These are phyloP conservation scores for Unio delphinus DNA, from an alignment of 2,888 invertebrate species.

Conservation along the genomic window DNA sequence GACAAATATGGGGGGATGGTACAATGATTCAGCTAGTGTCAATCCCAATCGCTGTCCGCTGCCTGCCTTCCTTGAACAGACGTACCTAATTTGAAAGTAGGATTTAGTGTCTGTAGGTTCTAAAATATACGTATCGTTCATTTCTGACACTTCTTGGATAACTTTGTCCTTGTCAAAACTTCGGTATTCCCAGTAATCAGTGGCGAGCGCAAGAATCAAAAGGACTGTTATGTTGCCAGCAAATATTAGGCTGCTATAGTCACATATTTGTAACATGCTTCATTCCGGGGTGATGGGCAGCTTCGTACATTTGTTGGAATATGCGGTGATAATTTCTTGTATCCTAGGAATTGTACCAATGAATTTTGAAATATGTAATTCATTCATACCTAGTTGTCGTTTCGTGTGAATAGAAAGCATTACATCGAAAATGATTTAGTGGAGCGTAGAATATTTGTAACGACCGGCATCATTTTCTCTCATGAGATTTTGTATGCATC, in stretches of 20 bases:
- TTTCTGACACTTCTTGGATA: slow-evolving; percentile 21
- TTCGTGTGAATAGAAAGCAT: too few species aligned
- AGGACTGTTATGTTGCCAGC: slow-evolving; percentile 60
- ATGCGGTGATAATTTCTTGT: too few species aligned
- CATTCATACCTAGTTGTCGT: too few species aligned
- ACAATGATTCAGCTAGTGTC: slow-evolving; percentile 19
- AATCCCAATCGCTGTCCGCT: neutral
- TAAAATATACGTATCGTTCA: slow-evolving; percentile 34
- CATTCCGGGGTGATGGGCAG: too few species aligned
- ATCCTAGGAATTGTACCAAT: too few species aligned
- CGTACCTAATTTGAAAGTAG: slow-evolving; percentile 43
- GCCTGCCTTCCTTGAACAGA: slow-evolving; percentile 3
- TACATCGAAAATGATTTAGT: too few species aligned
- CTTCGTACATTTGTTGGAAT: too few species aligned
- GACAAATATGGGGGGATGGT: slow-evolving; percentile 47
- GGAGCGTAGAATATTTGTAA: too few species aligned
- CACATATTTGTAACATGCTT: slow-evolving; percentile 45
- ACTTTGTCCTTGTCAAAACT: slow-evolving; percentile 45
- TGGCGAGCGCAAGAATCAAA: slow-evolving; percentile 56
- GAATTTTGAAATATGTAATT: too few species aligned
- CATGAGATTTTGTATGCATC: too few species aligned
- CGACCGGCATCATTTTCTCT: too few species aligned
- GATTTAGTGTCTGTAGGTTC: slow-evolving; percentile 52
- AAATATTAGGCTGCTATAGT: slow-evolving; percentile 61
- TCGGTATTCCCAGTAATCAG: slow-evolving; percentile 64